Base-by-base conservation (phyloP, 2,888 invertebrate species). In the Pseudococcus jackbeardsleyi region DNA sequence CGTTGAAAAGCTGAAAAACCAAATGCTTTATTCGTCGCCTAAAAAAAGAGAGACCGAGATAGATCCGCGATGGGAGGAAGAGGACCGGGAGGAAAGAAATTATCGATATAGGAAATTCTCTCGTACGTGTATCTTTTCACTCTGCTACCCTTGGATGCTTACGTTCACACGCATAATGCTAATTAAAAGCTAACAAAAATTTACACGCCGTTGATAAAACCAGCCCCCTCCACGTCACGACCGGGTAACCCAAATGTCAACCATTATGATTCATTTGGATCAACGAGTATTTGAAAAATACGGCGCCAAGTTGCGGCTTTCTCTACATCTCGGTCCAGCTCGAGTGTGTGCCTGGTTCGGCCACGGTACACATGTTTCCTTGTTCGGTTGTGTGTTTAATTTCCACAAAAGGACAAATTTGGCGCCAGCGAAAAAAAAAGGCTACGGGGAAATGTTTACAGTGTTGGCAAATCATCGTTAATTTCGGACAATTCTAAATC, bases 231-330 rank as follows among this genome's bases (percentile, higher is more conserved):
- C 4, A 12, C 33, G 26, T 12, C n/a, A 1, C 59, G 59, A 59
- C 59, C 59, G 1, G n/a, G 5, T 19, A 59, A 59, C 59, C n/a
- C 42, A 15, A 72, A 72, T 79, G 79, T 79, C 79, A 79, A 79
- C 79, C 68, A 72, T 79, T 79, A 79, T 79, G 79, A 79, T 79
- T 79, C 79, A 79, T 79, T 79, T 79, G 42, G 79, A 79, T 79
- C 79, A 79, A 79, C 42, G 79, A 26, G 79, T 79, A 42, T 33
- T 42, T 79, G 79, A 39, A 79, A 79, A 79, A 42, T 42, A 79
- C 79, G 79, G 79, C 79, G 79, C 79, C 79, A 79, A 79, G 5
- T 59, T 59, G 59, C 59, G 59, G 59, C 59, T 59, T 59, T n/a
- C 3, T 9, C 8, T n/a, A n/a, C n/a, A n/a, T 5, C 19, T n/a